Evolutionary conservation across 2,888 invertebrate genomes (phyloP).

Genomic region (Agrilus mali): DNA sequence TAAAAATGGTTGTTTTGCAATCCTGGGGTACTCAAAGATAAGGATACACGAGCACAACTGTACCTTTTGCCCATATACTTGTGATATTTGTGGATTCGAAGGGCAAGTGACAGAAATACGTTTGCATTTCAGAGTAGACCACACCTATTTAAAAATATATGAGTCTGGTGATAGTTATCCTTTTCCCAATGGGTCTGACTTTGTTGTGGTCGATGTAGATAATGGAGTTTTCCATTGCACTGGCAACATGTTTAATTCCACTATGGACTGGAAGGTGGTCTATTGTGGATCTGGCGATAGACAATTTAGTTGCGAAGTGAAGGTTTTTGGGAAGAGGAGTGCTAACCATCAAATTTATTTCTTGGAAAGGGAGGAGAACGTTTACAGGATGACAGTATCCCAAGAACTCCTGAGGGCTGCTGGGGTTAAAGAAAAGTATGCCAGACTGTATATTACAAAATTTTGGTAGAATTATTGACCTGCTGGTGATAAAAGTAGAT

Average conservation of each 20-base stretch:
- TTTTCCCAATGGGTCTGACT: conserved; percentile 9
- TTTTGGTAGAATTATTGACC: too few species aligned
- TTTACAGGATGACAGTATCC: conserved; percentile 4
- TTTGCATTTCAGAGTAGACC: conserved; percentile 9
- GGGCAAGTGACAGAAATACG: conserved; percentile 7
- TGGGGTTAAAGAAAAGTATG: conserved; percentile 9
- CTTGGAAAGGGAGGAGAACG: conserved; percentile 7
- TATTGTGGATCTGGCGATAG: conserved; percentile 10
- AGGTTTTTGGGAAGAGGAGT: conserved; percentile 8
- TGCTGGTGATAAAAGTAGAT: too few species aligned
- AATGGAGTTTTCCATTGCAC: conserved; percentile 10
- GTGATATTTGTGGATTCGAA: conserved; percentile 7
- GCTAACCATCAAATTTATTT: conserved; percentile 5
- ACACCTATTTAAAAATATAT: conserved; percentile 9
- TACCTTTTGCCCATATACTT: conserved; percentile 6
- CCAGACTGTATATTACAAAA: conserved; percentile 3
- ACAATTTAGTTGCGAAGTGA: conserved; percentile 9
- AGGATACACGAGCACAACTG: conserved; percentile 10
- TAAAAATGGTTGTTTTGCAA: conserved; percentile 5
- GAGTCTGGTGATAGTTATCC: conserved; percentile 5
- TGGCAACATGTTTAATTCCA: conserved; percentile 4
- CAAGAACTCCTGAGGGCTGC: conserved; percentile 6
- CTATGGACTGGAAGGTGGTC: conserved; percentile 9
- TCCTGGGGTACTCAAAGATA: conserved; percentile 5
- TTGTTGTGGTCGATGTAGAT: conserved; percentile 7